phyloP scores from a whole-genome alignment of 2,797 vertebrate species.

The Catamblyrhynchus diadema region DNA sequence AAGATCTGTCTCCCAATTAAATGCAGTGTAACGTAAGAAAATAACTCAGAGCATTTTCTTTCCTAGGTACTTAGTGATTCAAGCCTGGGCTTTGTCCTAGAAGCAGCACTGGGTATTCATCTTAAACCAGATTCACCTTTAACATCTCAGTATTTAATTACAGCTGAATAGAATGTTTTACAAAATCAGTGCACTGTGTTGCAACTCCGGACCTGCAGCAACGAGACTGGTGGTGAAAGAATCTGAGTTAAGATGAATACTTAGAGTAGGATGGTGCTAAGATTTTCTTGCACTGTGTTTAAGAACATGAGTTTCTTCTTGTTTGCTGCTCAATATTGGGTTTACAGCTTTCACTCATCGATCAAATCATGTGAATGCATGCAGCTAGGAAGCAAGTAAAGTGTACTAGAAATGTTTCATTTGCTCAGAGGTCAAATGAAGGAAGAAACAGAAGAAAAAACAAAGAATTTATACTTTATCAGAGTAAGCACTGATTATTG shows the following conservation, averaged over 20 bases:
- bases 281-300: slow-evolving; percentile 23
- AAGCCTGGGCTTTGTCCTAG: slow-evolving; percentile 51
- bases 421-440: slow-evolving; percentile 45
- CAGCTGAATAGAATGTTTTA: background rate
- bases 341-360: slow-evolving; percentile 48
- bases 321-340: slow-evolving; percentile 29
- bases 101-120: slow-evolving; percentile 55
- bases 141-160: slow-evolving; percentile 47
- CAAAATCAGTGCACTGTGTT: background rate
- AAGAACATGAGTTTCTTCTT: slow-evolving; percentile 30
- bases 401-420: slow-evolving; percentile 9
- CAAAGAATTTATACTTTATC: slow-evolving; percentile 3
- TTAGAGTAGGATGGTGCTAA: background rate
- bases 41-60: slow-evolving; percentile 36
- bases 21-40: slow-evolving; percentile 58
- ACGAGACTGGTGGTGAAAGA: background rate
- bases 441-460: slow-evolving; percentile 20
- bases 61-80: slow-evolving; percentile 42
- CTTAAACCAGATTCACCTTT: slow-evolving; percentile 69
- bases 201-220: background rate
- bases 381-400: background rate
- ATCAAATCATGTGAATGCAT: slow-evolving; percentile 41
- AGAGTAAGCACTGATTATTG: slow-evolving; percentile 43
- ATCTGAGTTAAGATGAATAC: slow-evolving; percentile 31
- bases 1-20: slow-evolving; percentile 7